A percentile compares a stretch with the other conserved stretches of the same genome.
Conservation (phyloP, 1,140 invertebrate species). For the Proctacanthus coquilletti region DNA sequence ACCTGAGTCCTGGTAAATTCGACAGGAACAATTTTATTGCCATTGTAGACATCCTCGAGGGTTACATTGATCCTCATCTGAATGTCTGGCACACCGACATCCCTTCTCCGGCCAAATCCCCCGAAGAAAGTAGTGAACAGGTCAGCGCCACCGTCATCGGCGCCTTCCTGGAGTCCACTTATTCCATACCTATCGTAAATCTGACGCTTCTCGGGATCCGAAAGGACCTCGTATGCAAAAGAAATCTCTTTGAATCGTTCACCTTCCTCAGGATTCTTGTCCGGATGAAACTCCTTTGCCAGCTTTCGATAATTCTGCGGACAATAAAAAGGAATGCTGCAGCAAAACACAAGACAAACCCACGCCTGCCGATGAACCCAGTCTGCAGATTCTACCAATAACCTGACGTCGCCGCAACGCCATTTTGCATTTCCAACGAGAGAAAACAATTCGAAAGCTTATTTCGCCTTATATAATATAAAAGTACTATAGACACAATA, state of each 20-base stretch:
- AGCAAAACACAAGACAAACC: too few species aligned
- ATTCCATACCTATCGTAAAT: constrained; percentile 63
- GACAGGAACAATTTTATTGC: constrained; percentile 58
- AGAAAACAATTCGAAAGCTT: too few species aligned
- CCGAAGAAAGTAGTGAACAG: constrained; percentile 49
- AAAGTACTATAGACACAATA: too few species aligned
- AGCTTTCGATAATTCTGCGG: constrained; percentile 65
- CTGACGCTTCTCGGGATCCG: constrained; percentile 49
- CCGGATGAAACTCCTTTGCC: constrained; percentile 77
- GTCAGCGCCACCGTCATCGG: constrained; percentile 40
- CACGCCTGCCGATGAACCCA: too few species aligned
- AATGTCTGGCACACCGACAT: constrained; percentile 11
- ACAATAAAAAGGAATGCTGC: constrained; percentile 22
- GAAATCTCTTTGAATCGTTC: constrained; percentile 83
- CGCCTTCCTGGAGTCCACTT: constrained; percentile 62
- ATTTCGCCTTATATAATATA: too few species aligned
- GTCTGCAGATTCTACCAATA: too few species aligned
- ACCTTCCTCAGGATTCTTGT: constrained; percentile 67
- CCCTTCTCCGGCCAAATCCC: constrained; percentile 34
- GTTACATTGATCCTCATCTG: constrained; percentile 45
- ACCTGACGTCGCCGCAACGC: too few species aligned
- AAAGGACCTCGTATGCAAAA: constrained; percentile 73
- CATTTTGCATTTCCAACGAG: too few species aligned
- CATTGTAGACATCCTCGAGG: constrained; percentile 84
- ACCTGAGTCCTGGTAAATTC: constrained; percentile 69